These are phyloP conservation scores for Morelia viridis DNA, from an alignment of 2,797 vertebrate genomes.

Conservation along the genomic window DNA sequence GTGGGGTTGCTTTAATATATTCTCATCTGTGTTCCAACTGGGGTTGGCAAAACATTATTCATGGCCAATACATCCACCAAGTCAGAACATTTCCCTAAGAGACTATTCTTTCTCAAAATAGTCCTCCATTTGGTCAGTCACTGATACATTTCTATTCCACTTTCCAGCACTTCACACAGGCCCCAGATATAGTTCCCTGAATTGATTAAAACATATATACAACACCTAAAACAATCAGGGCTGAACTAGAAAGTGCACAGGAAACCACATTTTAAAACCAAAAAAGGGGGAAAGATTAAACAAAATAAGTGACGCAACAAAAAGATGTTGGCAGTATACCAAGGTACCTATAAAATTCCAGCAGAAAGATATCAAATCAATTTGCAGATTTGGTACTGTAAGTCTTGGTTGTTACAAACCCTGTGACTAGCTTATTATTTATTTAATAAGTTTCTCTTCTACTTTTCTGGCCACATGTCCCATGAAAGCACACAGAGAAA, in stretches of 20 bases:
- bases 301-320: not conserved
- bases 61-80: not conserved
- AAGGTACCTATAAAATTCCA: not conserved
- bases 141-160: not conserved
- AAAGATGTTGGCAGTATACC: not conserved
- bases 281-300: not conserved
- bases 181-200: not conserved
- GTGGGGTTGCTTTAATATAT: not conserved
- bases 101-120: not conserved
- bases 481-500: not conserved
- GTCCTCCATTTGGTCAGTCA: not conserved
- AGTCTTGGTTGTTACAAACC: not conserved
- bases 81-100: not conserved
- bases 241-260: not conserved
- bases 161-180: not conserved
- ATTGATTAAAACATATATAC: not conserved
- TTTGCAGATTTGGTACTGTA: not conserved
- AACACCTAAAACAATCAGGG: not conserved
- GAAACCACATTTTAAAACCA: not conserved
- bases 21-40: not conserved
- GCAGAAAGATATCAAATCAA: not conserved
- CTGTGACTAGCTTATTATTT: not conserved
- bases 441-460: not conserved
- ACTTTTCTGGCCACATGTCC: not conserved
- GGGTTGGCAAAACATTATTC: not conserved